A percentile compares a stretch with the other conserved stretches of the same genome.
These are phyloP conservation scores for Acrossocheilus wenchowensis DNA, from an alignment of 2,797 vertebrate species.

Conservation along the genomic window DNA sequence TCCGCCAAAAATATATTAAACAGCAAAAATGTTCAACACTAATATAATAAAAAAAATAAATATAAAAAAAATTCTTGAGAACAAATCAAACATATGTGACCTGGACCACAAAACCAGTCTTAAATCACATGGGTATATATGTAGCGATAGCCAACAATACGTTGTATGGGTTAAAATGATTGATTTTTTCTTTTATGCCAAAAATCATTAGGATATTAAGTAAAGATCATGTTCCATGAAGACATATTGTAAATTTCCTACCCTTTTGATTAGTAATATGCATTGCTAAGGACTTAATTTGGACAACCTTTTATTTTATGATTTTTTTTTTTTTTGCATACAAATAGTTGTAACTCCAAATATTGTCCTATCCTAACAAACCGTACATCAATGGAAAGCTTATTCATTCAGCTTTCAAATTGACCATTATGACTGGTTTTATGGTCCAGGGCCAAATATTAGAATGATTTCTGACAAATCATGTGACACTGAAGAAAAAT, in stretches of 20 bases:
- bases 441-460: background rate
- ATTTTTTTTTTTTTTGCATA: too few species aligned
- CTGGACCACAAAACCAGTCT: too few species aligned
- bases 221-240: background rate
- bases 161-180: background rate
- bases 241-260: background rate
- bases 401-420: background rate
- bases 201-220: background rate
- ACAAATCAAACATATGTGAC: background rate
- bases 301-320: too few species aligned
- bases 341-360: background rate
- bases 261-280: background rate
- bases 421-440: background rate
- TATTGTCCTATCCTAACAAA: background rate
- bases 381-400: background rate
- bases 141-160: background rate
- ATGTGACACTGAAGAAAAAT: background rate
- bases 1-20: background rate
- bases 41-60: background rate
- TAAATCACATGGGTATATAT: background rate
- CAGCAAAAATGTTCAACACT: background rate
- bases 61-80: background rate
- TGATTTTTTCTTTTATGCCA: background rate
- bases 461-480: background rate
- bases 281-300: background rate